Base-by-base conservation (phyloP, 2,888 invertebrate species). In the Odontocolon sp. region DNA sequence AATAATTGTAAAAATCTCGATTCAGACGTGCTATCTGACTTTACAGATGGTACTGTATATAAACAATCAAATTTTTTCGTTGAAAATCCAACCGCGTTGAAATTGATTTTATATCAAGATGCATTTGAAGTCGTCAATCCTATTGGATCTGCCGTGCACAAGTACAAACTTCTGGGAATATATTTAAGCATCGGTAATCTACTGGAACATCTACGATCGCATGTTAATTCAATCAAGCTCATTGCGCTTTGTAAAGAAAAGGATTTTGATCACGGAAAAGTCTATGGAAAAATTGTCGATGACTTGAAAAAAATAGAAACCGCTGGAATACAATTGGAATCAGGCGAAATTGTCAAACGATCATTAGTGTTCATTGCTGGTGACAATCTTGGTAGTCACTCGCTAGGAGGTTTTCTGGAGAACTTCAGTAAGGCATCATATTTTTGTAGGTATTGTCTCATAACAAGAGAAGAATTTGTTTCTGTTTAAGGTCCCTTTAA, bases 21-120 rank as follows among this genome's bases (percentile, higher is more conserved):
- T 73, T 3, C 59, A 28, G 54, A 77, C 40, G 14, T 83, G 14
- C 66, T 83, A 38, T 68, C 59, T 47, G 85, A 85, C 64, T 81
- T 81, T 28, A 69, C 77, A 2, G 83, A 85, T 74, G 82, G 84
- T 1, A 50, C n/a, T 9, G 79, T 80, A 21, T 84, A 63, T 54
- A 63, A 68, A 61, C 50, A 76, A 9, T 82, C 79, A 68, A 5
- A 0, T 23, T 83, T 81, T 70, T 81, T 85, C 36, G 52, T 78
- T 54, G 42, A 79, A 9, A 80, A 82, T 67, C 75, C 78, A 8
- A 61, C 78, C 28, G 77, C 70, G 1, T 5, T 85, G 0, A 76
- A 80, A 57, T 33, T 78, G n/a, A 81, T 76, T 1, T 33, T 77
- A 33, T 82, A 75, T 38, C 81, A 83, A 68, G 80, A 83, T 42